A percentile compares a stretch with the other conserved stretches of the same genome.
Evolutionary conservation across 2,113 vertebrate species (phyloP).

Genomic region (Irena cyanogastra): DNA sequence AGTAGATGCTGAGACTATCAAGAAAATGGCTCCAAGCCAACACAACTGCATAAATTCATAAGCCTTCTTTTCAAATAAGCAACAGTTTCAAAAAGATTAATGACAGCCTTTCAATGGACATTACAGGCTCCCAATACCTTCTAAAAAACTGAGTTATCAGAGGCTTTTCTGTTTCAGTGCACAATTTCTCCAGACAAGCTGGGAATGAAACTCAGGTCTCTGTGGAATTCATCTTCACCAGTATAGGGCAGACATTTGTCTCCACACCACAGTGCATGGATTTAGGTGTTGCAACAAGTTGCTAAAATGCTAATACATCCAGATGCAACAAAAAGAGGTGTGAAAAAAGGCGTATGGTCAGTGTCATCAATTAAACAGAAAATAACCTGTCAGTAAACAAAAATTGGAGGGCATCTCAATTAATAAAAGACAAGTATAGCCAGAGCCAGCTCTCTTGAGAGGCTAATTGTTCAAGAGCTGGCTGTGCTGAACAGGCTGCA

Average conservation of each 20-base stretch:
- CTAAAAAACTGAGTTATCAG: background rate
- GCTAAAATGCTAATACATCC: background rate
- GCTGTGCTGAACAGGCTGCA: background rate
- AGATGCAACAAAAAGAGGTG: background rate
- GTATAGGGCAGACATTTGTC: background rate
- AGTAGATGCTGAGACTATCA: background rate
- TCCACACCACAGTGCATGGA: background rate
- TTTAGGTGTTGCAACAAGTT: background rate
- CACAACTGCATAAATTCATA: background rate
- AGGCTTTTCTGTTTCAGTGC: background rate
- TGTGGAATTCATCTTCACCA: background rate
- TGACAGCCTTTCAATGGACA: background rate
- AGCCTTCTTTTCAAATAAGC: background rate
- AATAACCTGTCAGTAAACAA: background rate
- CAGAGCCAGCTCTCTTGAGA: background rate
- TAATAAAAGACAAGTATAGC: background rate
- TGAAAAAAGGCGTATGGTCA: background rate
- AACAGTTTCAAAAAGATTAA: background rate
- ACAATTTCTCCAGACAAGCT: background rate
- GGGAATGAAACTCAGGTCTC: background rate
- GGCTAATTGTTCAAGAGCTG: constrained; percentile 15
- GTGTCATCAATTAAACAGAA: background rate
- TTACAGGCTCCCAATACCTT: background rate
- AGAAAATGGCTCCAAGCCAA: background rate
- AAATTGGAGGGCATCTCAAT: background rate